A percentile compares a stretch with the other conserved stretches of the same genome.
phyloP scores from a whole-genome alignment of 2,113 vertebrate species.

The Bufo gargarizans region DNA sequence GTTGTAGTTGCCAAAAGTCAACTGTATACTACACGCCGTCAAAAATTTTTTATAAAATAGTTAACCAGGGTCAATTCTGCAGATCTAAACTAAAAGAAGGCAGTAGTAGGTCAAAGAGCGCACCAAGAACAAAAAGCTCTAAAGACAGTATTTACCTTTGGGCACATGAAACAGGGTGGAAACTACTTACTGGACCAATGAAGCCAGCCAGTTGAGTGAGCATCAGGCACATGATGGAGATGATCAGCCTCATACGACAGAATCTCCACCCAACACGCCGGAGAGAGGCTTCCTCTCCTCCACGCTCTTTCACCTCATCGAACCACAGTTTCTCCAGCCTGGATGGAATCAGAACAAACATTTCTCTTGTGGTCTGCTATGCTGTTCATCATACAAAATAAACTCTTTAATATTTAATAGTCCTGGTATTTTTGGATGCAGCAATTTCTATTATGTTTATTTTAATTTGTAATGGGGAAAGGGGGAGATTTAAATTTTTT shows the following conservation, averaged over 20 bases:
- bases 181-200: constrained; percentile 93
- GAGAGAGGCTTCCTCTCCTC: constrained; percentile 82
- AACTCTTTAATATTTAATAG: too few species aligned
- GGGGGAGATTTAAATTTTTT: too few species aligned
- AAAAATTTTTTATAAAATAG: neutral
- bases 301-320: constrained; percentile 77
- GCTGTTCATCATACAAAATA: too few species aligned
- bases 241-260: constrained; percentile 86
- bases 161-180: constrained; percentile 74
- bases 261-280: constrained; percentile 84
- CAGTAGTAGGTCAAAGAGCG: neutral
- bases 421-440: too few species aligned
- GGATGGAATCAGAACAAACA: neutral
- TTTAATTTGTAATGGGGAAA: too few species aligned
- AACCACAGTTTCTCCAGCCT: constrained; percentile 89
- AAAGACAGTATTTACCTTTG: constrained; percentile 59
- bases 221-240: constrained; percentile 91
- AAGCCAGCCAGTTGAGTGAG: constrained; percentile 92
- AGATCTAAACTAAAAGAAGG: neutral
- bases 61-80: neutral
- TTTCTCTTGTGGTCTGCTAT: too few species aligned
- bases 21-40: neutral
- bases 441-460: too few species aligned
- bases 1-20: neutral
- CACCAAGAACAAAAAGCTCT: neutral